Evolutionary conservation across 1,140 invertebrate genomes (phyloP), one percentile per base, ranked within the genome.

Genomic region (Neodiprion fabricii): DNA sequence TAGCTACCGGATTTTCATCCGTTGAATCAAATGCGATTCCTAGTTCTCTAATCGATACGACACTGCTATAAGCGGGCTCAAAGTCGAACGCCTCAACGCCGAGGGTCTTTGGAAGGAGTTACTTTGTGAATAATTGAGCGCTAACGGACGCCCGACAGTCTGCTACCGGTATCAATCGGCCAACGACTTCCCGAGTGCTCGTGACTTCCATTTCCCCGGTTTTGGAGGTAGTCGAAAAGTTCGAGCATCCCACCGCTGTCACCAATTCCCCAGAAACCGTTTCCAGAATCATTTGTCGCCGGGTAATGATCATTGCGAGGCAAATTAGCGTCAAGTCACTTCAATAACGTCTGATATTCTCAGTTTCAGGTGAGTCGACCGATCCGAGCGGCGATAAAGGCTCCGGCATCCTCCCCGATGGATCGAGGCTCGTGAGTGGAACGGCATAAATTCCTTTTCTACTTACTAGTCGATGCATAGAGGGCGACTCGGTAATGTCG

Each of bases 91-190:
- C 5, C 2, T 40, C 28, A 40, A 40, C 28, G 28, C 28, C 5
- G 28, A 40, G 2, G 28, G 28, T 40, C 28, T 40, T 61, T 14
- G 53, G 53, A 14, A 17, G 53, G 53, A 17, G 11, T 61, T 61
- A 9, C n/a, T 67, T 67, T 73, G 78, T 87, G 85, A 87, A 88
- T 88, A 88, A 88, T 87, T 87, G 79, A 88, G 78, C 77, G 79
- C 75, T 76, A 72, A 67, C 74, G 76, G 84, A 79, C 84, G 86
- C 82, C 86, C 83, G 85, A 78, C 84, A 83, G 86, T 85, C 86
- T 86, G 85, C 82, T 85, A 84, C 85, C 83, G 77, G 75, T 65
- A 65, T 73, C 72, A 73, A 28, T 21, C 17, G 5, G 0, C 68
- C n/a, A 4, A 61, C n/a, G 11, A 61, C n/a, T 61, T 14, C 53